Percentiles rank a stretch among this genome's conserved stretches.
These are phyloP conservation scores for Drosophila pruinosa DNA, from an alignment of 1,140 invertebrate genomes.

Conservation along the genomic window DNA sequence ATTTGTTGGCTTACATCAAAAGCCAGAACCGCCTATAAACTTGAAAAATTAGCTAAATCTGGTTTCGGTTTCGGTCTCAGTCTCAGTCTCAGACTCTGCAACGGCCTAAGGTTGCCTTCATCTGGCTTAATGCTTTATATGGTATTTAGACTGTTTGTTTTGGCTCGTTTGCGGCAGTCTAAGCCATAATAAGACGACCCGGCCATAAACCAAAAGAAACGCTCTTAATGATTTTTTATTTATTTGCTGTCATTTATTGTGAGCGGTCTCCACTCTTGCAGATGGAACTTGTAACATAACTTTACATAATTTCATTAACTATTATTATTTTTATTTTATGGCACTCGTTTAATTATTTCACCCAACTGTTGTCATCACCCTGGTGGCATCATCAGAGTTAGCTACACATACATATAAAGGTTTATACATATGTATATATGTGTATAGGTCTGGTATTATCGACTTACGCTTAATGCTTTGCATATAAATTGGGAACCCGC, in stretches of 20 bases:
- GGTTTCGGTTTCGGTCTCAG: constrained; percentile 38
- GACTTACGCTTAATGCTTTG: constrained; percentile 50
- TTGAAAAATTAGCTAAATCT: constrained; percentile 34
- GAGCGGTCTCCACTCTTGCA: constrained; percentile 36
- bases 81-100: not conserved
- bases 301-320: constrained; percentile 71
- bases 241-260: constrained; percentile 71
- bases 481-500: constrained; percentile 56
- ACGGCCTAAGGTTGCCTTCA: constrained; percentile 20
- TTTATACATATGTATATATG: not conserved
- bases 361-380: constrained; percentile 9
- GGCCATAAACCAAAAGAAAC: constrained; percentile 42
- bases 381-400: constrained; percentile 58
- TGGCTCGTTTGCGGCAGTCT: constrained; percentile 4
- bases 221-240: constrained; percentile 76
- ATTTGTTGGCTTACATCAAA: constrained; percentile 77
- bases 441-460: constrained; percentile 42
- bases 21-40: constrained; percentile 60
- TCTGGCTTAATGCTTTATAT: constrained; percentile 58
- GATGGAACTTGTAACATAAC: constrained; percentile 68
- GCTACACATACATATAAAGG: constrained; percentile 15
- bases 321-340: constrained; percentile 45
- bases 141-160: constrained; percentile 54
- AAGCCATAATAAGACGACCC: constrained; percentile 30
- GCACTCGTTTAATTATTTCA: constrained; percentile 70